These are phyloP conservation scores for Scylla paramamosain DNA, from an alignment of 1,140 invertebrate species.

Conservation along the genomic window DNA sequence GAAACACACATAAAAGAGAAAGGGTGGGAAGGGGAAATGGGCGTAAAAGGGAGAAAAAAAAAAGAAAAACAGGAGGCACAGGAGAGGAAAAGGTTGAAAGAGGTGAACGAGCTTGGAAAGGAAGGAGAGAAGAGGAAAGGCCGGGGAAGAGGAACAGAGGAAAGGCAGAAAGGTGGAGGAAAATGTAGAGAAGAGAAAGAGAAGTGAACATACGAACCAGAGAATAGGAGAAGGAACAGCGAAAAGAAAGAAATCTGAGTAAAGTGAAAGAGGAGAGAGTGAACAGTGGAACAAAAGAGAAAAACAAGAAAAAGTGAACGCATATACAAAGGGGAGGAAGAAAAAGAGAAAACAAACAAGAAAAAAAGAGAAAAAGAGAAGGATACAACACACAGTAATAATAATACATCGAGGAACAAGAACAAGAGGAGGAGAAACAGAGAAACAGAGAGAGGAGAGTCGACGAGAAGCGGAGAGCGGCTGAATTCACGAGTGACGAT, in stretches of 20 bases:
- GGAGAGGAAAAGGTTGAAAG: neutral
- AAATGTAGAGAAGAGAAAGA: neutral
- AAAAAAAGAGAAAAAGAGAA: neutral
- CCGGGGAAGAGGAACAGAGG: neutral
- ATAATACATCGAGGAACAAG: neutral
- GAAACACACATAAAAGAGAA: neutral
- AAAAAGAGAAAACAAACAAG: too few species aligned
- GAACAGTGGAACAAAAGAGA: too few species aligned
- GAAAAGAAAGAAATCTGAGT: too few species aligned
- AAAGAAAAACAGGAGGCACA: too few species aligned
- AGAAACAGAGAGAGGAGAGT: neutral
- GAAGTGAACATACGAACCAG: neutral
- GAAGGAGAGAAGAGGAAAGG: neutral
- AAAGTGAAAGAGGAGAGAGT: too few species aligned
- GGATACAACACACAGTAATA: neutral
- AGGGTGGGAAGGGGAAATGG: neutral
- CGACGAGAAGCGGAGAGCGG: neutral
- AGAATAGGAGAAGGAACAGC: too few species aligned
- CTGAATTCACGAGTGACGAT: neutral
- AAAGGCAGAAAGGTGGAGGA: neutral
- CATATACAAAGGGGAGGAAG: too few species aligned
- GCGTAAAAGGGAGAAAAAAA: too few species aligned
- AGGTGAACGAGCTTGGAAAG: neutral
- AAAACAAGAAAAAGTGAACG: too few species aligned
- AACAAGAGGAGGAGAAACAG: neutral